Base-by-base conservation (phyloP, 2,888 invertebrate genomes). In the Diaperis boleti region DNA sequence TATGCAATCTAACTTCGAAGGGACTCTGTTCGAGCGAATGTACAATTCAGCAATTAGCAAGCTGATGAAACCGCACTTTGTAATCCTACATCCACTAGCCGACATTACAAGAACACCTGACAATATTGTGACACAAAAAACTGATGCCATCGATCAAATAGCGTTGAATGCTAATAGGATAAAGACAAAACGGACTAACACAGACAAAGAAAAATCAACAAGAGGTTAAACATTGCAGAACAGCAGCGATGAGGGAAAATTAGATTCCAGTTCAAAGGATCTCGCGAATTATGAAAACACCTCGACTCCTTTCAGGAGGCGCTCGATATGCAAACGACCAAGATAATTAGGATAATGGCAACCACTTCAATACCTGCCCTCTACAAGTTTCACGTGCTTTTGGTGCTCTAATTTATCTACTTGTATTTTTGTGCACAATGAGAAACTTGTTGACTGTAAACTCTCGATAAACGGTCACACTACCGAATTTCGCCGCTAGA, bases 341-440 rank as follows among this genome's bases (percentile, higher is more conserved):
- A 76, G 78, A 81, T 82, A 82, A 82, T 82, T 82, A 81, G 81
- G 80, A 80, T 80, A 80, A 81, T 80, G 80, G 79, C 79, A 78
- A 78, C 79, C 79, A 80, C 79, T 81, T 79, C 79, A 78, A 78
- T 78, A 79, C 74, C 59, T 59, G 54, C 59, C 54, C 54, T 59
- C 59, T 61, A 8, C 41, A 52, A 55, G 47, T 55, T 59, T 59
- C 63, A 64, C 64, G 57, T 66, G 62, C 64, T 56, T 64, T 70
- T 60, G 61, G 66, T 69, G 64, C 29, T 65, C 68, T 68, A 70
- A 70, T 70, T 70, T 68, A 67, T 65, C 63, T 67, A 64, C 68
- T 67, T 67, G 59, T 62, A 52, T 69, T 61, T 69, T 52, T 52
- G 49, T 18, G 20, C 14, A 33, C 17, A 35, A 35, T 49, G 49